Evolutionary conservation across 1,140 invertebrate species (phyloP).

Genomic region (Panulirus ornatus): DNA sequence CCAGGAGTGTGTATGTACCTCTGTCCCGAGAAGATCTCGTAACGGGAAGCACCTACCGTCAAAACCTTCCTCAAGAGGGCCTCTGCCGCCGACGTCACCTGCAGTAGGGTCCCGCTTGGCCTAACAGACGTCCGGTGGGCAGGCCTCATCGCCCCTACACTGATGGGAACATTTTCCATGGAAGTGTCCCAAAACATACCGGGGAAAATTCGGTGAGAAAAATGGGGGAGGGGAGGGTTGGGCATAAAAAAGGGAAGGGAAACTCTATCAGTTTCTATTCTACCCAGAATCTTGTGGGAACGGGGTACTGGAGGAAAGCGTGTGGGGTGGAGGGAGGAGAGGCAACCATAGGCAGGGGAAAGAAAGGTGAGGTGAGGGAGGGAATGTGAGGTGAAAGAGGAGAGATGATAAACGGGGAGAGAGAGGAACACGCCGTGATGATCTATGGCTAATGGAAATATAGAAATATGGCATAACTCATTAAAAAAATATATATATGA

Average conservation of each 20-base stretch:
- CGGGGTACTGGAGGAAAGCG: slow-evolving; percentile 43
- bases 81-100: background rate
- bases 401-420: background rate
- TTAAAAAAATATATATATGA: no score
- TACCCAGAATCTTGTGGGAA: slow-evolving; percentile 68
- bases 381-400: slow-evolving; percentile 22
- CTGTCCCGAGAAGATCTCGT: no score
- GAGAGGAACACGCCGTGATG: slow-evolving; percentile 16
- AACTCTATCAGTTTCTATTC: slow-evolving; percentile 71
- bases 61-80: background rate
- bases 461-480: no score
- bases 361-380: slow-evolving; percentile 17
- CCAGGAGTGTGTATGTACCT: no score
- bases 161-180: slow-evolving; percentile 32
- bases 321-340: background rate
- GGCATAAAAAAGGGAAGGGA: slow-evolving; percentile 64
- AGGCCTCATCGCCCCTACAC: background rate
- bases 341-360: slow-evolving; percentile 6
- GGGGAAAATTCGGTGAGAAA: slow-evolving; percentile 69
- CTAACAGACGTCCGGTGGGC: background rate
- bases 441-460: no score
- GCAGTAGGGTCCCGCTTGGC: background rate
- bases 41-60: background rate
- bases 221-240: slow-evolving; percentile 28
- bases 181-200: slow-evolving; percentile 45